A percentile compares a stretch with the other conserved stretches of the same genome.
phyloP scores from a whole-genome alignment of 2,797 vertebrate species.

The Rhynchonycteris naso region DNA sequence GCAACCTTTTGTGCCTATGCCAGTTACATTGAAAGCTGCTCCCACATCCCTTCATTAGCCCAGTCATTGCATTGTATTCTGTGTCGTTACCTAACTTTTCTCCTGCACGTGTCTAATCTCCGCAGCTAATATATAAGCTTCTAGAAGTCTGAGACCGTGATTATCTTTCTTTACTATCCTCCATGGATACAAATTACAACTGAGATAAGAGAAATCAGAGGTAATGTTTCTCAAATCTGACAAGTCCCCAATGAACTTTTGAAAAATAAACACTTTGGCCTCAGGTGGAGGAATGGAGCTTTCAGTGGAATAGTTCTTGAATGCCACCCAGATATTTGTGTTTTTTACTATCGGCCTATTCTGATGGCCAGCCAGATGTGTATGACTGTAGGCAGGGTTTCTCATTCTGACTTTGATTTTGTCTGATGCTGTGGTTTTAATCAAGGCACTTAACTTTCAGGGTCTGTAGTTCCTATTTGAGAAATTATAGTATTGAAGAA shows the following conservation, averaged over 20 bases:
- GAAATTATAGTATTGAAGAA: constrained; percentile 7
- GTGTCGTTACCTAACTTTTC: background rate
- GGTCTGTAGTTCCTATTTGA: background rate
- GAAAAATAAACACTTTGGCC: background rate
- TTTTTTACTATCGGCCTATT: background rate
- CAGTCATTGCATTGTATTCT: background rate
- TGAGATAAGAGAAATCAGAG: background rate
- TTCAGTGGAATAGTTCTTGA: background rate
- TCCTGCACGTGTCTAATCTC: background rate
- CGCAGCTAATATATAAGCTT: background rate
- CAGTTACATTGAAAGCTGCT: background rate
- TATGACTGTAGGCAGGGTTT: background rate
- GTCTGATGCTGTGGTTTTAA: background rate
- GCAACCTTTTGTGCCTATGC: background rate
- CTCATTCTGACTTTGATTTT: background rate
- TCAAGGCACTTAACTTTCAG: background rate
- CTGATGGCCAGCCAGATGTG: background rate
- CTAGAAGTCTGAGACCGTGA: background rate
- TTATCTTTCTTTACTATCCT: background rate
- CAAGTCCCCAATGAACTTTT: background rate
- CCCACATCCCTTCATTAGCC: background rate
- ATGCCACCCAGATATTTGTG: background rate
- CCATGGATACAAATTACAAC: background rate
- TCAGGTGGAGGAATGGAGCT: background rate
- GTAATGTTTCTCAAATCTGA: background rate